A percentile compares a stretch with the other conserved stretches of the same genome.
phyloP scores from a whole-genome alignment of 2,797 vertebrate genomes.

The Hylomyscus alleni region DNA sequence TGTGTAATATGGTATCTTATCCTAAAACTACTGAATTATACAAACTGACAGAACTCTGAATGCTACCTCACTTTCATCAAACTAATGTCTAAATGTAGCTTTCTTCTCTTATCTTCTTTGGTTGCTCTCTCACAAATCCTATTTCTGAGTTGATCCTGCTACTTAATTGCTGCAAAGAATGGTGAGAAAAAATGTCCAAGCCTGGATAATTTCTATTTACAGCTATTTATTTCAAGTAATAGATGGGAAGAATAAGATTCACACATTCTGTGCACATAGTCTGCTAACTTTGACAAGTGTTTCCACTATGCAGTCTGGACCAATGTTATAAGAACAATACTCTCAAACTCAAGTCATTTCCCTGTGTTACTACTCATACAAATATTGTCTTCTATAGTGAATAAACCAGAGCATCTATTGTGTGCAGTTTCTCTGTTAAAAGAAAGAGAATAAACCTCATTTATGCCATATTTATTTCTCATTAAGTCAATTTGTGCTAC shows the following conservation, averaged over 20 bases:
- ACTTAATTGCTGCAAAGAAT: background rate
- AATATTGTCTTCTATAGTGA: background rate
- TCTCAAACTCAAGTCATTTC: background rate
- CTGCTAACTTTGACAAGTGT: background rate
- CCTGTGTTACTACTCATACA: background rate
- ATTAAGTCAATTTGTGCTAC: background rate
- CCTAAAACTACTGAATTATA: background rate
- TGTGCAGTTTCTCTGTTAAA: background rate
- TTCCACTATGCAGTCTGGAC: background rate
- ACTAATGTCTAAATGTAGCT: background rate
- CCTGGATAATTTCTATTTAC: background rate
- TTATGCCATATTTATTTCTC: background rate
- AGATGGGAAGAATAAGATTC: background rate
- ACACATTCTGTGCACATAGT: background rate
- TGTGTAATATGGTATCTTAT: background rate
- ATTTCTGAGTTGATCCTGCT: background rate
- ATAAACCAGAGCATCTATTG: accelerated
- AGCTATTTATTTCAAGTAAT: constrained; percentile 25
- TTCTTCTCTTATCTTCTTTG: background rate
- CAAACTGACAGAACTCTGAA: background rate
- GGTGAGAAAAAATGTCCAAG: background rate
- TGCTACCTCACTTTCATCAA: background rate
- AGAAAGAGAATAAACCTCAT: background rate
- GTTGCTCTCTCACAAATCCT: background rate
- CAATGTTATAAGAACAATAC: background rate